Conservation (phyloP, 1,140 invertebrate species). For the Drosophila repletoides region DNA sequence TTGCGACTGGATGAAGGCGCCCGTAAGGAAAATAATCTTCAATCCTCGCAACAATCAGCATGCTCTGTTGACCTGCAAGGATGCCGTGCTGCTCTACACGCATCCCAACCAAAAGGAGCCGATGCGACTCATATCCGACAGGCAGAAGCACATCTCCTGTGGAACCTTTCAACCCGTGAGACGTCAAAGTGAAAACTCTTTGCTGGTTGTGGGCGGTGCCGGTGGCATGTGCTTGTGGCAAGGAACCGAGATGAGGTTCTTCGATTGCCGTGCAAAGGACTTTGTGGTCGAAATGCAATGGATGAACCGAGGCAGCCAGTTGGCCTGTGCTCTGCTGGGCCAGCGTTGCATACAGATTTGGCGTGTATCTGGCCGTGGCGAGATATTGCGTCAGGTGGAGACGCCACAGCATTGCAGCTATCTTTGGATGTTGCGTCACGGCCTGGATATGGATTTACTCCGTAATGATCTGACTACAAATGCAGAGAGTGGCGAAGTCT, state of each 20-base stretch:
- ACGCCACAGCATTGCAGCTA: neutral
- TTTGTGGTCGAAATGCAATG: neutral
- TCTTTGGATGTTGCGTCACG: neutral
- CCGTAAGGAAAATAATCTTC: neutral
- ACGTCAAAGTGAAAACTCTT: fast-evolving
- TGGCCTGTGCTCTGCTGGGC: neutral
- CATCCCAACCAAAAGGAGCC: neutral
- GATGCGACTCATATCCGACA: neutral
- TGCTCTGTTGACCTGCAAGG: conserved; percentile 11
- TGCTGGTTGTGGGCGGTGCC: conserved; percentile 37
- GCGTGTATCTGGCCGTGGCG: neutral
- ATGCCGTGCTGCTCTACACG: conserved; percentile 10
- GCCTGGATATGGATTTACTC: no score
- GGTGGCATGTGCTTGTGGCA: conserved; percentile 36
- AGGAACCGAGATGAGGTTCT: no score
- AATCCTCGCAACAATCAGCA: neutral
- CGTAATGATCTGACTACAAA: no score
- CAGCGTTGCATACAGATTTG: conserved; percentile 4
- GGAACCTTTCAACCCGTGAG: conserved; percentile 27
- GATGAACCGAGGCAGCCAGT: neutral
- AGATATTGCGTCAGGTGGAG: neutral
- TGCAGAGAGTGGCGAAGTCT: no score
- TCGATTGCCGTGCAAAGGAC: no score
- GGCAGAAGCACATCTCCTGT: conserved; percentile 16
- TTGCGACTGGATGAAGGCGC: neutral